Evolutionary conservation across 2,113 vertebrate genomes (phyloP).

Genomic region (Solenodon paradoxus): DNA sequence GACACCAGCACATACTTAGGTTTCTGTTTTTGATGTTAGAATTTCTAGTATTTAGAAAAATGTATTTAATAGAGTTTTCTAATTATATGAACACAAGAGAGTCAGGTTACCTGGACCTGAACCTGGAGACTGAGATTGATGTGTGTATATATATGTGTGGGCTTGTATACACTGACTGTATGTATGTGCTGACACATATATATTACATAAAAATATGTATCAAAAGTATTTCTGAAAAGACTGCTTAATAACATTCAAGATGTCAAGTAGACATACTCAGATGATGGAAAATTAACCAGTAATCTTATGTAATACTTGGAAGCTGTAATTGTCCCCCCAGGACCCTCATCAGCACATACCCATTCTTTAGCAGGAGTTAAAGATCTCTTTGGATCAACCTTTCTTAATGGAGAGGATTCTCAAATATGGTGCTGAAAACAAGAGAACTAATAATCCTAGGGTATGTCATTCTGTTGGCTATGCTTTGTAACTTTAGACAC

Average conservation of each 20-base stretch:
- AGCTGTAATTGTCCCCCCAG: background rate
- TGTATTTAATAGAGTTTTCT: background rate
- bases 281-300: background rate
- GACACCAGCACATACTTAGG: background rate
- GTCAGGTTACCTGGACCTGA: background rate
- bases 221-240: background rate
- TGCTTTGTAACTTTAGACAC: background rate
- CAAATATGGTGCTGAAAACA: background rate
- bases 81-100: background rate
- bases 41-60: background rate
- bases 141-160: too few relatives aligned
- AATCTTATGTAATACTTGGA: background rate
- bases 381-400: background rate
- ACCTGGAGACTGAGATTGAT: background rate
- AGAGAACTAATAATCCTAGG: background rate
- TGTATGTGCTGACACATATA: too few relatives aligned
- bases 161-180: too few relatives aligned
- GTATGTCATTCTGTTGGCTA: background rate
- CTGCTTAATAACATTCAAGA: background rate
- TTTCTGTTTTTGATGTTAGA: background rate
- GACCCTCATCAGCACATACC: background rate
- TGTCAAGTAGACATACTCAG: background rate
- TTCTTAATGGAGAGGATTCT: background rate
- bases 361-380: background rate
- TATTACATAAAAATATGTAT: background rate